Evolutionary conservation across 2,797 vertebrate species (phyloP).

Genomic region (Macropus fuliginosus): DNA sequence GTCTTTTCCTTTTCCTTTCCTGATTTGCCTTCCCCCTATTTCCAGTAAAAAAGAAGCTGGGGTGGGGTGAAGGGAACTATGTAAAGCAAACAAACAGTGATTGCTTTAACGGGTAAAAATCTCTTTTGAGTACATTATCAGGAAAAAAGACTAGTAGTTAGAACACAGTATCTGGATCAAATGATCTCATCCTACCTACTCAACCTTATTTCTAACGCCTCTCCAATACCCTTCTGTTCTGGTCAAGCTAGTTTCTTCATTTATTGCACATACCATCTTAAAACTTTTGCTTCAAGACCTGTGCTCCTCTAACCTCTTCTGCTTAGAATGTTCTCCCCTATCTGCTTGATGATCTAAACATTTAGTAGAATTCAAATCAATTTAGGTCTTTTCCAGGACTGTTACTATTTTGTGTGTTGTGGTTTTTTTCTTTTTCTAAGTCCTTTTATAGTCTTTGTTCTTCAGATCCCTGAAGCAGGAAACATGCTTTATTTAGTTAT

Average conservation of each 20-base stretch:
- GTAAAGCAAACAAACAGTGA: slow-evolving; percentile 31
- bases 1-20: neutral
- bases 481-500: neutral
- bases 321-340: neutral
- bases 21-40: slow-evolving; percentile 4
- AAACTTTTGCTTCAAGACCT: neutral
- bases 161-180: neutral
- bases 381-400: neutral
- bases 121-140: slow-evolving; percentile 17
- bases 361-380: neutral
- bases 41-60: neutral
- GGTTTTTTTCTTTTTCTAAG: neutral
- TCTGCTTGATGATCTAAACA: neutral
- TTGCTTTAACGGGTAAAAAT: neutral
- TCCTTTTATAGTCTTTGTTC: neutral
- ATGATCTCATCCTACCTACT: slow-evolving; percentile 11
- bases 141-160: neutral
- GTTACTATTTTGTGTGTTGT: neutral
- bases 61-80: neutral
- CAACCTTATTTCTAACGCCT: neutral
- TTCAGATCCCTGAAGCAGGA: neutral
- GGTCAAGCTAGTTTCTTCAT: neutral
- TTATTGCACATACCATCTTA: neutral
- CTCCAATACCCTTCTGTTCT: neutral
- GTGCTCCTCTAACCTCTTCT: neutral